Conservation (phyloP, 1,140 invertebrate genomes). For the Aradophagus sp. region DNA sequence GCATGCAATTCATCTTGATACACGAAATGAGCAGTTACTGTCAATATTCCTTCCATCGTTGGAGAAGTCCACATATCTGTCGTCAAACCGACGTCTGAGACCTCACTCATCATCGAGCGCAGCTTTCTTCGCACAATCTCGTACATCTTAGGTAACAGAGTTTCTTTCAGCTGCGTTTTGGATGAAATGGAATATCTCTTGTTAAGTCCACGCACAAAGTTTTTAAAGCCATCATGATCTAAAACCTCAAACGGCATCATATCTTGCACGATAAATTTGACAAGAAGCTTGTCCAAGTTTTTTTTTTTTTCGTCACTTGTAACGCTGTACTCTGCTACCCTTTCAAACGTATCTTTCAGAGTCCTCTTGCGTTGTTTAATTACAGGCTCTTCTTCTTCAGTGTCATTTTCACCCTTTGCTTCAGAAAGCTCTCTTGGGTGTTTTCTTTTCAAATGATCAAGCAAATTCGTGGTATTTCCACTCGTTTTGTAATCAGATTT, state of each 20-base stretch:
- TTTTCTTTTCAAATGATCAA: constrained; percentile 50
- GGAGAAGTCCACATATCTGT: constrained; percentile 8
- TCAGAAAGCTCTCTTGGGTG: background rate
- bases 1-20: too few species aligned
- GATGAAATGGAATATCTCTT: constrained; percentile 3
- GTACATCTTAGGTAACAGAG: background rate
- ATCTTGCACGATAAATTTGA: constrained; percentile 1
- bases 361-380: constrained; percentile 1
- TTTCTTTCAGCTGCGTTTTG: background rate
- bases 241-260: constrained; percentile 1
- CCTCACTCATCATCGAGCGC: background rate
- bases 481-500: constrained; percentile 5
- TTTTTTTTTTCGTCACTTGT: constrained; percentile 1
- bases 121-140: background rate
- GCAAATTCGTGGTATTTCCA: constrained; percentile 30
- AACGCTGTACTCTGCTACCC: background rate
- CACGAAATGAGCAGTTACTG: constrained; percentile 3
- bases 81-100: background rate
- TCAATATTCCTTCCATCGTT: constrained; percentile 1
- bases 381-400: background rate
- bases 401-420: constrained; percentile 2
- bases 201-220: constrained; percentile 1
- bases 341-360: background rate
- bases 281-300: background rate
- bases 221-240: constrained; percentile 2